phyloP scores from a whole-genome alignment of 2,888 invertebrate genomes.

The Palloptera scutellata region DNA sequence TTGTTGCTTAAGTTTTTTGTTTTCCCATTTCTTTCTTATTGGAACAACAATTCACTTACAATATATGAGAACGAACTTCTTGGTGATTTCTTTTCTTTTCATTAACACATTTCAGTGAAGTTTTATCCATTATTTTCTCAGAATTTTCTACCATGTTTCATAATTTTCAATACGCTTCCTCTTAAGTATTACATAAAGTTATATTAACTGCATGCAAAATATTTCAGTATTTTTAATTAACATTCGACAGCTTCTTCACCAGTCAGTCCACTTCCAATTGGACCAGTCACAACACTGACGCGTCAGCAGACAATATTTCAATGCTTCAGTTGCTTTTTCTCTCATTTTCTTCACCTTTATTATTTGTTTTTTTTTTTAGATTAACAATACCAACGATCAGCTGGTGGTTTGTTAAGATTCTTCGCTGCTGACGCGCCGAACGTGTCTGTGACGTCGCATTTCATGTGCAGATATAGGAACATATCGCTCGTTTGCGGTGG shows the following conservation, averaged over 20 bases:
- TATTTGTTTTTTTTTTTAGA: background rate
- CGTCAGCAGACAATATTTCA: constrained; percentile 10
- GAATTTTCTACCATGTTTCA: background rate
- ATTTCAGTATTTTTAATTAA: background rate
- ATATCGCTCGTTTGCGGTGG: too few relatives aligned
- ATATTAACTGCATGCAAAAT: background rate
- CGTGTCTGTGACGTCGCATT: too few relatives aligned
- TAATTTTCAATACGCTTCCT: background rate
- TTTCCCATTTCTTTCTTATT: constrained; percentile 13
- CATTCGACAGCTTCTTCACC: too few relatives aligned
- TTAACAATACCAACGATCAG: too few relatives aligned
- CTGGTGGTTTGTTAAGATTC: too few relatives aligned
- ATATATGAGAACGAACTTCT: background rate
- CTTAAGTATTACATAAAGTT: background rate
- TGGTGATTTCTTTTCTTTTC: background rate
- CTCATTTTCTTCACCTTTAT: background rate
- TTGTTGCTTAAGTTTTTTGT: constrained; percentile 45
- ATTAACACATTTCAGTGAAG: background rate
- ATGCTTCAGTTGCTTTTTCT: background rate
- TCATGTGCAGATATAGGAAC: too few relatives aligned
- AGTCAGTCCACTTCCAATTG: background rate
- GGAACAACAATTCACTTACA: constrained; percentile 40
- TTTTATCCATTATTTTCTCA: background rate
- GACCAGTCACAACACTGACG: constrained; percentile 18
- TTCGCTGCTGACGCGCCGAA: too few relatives aligned